phyloP scores from a whole-genome alignment of 1,140 invertebrate species.

The Drosophila baimaii region DNA sequence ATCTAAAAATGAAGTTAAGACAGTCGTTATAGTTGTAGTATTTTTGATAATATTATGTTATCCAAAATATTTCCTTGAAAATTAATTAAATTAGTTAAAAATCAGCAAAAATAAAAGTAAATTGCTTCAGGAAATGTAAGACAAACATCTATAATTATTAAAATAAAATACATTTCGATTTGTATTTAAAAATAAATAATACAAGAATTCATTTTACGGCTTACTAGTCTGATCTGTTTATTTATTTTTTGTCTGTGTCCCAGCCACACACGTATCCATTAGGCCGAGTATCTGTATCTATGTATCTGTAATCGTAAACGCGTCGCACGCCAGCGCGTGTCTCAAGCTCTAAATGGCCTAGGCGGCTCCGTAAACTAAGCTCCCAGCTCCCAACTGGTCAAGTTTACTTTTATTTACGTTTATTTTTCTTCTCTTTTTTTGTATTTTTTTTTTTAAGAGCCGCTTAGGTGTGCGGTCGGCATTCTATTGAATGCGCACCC shows the following conservation, averaged over 20 bases:
- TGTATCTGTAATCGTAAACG: conserved; percentile 53
- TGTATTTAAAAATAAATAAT: too few species aligned
- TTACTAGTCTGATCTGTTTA: neutral
- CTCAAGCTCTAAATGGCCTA: conserved; percentile 48
- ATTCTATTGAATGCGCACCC: conserved; percentile 40
- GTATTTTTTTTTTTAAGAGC: conserved; percentile 17
- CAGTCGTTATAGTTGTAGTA: neutral
- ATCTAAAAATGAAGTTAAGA: too few species aligned
- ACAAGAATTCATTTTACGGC: rapidly evolving
- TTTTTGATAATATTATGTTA: neutral
- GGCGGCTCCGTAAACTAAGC: conserved; percentile 27
- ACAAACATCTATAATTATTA: neutral
- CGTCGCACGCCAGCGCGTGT: conserved; percentile 62
- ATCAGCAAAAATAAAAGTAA: neutral
- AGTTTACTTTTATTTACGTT: conserved; percentile 45
- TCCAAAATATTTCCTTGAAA: too few species aligned
- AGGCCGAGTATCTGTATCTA: conserved; percentile 45
- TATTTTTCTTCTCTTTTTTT: conserved; percentile 9
- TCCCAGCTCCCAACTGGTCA: conserved; percentile 40
- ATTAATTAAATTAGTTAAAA: too few species aligned
- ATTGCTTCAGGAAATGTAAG: neutral
- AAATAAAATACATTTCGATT: too few species aligned
- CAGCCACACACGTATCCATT: conserved; percentile 45
- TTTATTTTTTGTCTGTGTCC: neutral
- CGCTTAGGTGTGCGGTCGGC: conserved; percentile 30